Percentiles rank a stretch among this genome's conserved stretches.
Evolutionary conservation across 2,888 invertebrate species (phyloP).

Genomic region (Ochlodes sylvanus): DNA sequence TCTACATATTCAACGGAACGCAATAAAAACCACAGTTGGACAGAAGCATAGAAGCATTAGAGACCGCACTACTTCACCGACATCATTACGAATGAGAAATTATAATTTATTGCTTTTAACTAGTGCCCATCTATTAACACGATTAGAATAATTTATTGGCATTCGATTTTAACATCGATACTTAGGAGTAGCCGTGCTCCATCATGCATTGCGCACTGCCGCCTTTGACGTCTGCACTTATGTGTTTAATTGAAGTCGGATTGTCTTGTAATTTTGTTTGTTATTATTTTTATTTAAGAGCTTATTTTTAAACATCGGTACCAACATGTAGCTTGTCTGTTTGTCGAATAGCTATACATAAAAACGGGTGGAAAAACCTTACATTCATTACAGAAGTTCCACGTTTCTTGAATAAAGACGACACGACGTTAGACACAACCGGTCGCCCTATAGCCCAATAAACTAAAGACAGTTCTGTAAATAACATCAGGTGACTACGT

Average conservation of each 20-base stretch:
- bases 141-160: conserved; percentile 48
- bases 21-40: conserved; percentile 28
- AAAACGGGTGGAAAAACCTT: too few relatives aligned
- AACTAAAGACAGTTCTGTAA: too few relatives aligned
- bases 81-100: conserved; percentile 50
- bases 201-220: conserved; percentile 9
- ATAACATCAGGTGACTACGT: too few relatives aligned
- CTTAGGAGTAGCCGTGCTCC: conserved; percentile 27
- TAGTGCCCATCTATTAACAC: conserved; percentile 44
- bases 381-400: too few relatives aligned
- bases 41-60: conserved; percentile 26
- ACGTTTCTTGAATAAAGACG: too few relatives aligned
- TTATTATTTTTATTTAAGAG: too few relatives aligned
- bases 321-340: too few relatives aligned
- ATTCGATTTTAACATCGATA: conserved; percentile 45
- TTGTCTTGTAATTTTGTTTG: neutral
- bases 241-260: neutral
- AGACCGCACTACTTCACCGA: conserved; percentile 41
- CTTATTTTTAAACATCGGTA: too few relatives aligned
- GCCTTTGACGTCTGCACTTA: neutral
- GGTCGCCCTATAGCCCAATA: too few relatives aligned
- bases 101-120: conserved; percentile 45
- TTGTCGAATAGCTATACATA: too few relatives aligned
- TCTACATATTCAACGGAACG: conserved; percentile 26
- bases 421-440: too few relatives aligned